phyloP scores from a whole-genome alignment of 2,888 invertebrate genomes.

The Azorinus chamasolen region DNA sequence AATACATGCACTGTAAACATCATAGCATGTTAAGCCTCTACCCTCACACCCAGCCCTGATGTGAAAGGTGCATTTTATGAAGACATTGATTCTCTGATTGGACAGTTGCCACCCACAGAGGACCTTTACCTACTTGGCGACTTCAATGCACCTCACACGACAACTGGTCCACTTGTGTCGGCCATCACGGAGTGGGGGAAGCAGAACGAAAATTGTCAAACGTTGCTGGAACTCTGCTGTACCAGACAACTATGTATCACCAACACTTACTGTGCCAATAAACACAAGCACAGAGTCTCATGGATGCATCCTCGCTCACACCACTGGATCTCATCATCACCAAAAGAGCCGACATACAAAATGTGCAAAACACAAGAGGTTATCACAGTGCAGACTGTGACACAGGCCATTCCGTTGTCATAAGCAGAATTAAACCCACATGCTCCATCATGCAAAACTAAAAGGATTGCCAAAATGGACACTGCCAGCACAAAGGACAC shows the following conservation, averaged over 20 bases:
- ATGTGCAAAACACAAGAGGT: not conserved
- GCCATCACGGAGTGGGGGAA: not conserved
- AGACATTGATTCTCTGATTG: not conserved
- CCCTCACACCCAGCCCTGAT: not conserved
- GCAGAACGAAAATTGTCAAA: not conserved
- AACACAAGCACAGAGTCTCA: not conserved
- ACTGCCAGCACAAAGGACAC: not conserved
- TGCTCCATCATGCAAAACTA: not conserved
- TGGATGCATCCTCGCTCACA: not conserved
- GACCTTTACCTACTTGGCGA: not conserved
- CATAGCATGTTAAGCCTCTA: not conserved
- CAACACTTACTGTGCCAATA: not conserved
- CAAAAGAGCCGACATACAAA: not conserved
- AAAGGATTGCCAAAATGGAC: not conserved
- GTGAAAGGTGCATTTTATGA: not conserved
- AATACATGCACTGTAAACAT: not conserved
- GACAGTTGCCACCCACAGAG: not conserved
- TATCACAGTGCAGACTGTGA: not conserved
- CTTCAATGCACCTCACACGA: not conserved
- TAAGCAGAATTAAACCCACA: not conserved
- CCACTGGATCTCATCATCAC: not conserved
- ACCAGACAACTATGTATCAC: not conserved
- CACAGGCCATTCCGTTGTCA: not conserved
- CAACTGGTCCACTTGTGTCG: no score
- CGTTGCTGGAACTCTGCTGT: not conserved